Evolutionary conservation across 2,113 vertebrate species (phyloP), one percentile per base, ranked within the genome.

Genomic region (Calcarius ornatus): DNA sequence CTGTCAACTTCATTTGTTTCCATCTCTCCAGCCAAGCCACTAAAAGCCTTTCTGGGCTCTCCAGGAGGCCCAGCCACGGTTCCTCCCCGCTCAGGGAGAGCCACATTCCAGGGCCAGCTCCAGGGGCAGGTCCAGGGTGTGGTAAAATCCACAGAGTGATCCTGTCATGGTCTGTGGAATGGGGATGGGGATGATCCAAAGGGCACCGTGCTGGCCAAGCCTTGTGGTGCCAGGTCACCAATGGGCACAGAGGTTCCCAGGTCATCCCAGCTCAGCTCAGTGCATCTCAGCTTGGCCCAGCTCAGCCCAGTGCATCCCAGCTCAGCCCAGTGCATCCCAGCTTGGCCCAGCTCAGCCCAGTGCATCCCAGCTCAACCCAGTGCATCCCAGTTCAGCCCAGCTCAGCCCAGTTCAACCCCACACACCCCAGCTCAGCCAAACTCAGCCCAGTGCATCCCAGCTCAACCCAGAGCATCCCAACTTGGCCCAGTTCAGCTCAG

Each of bases 1-100:
- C 88, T 30, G 33, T 95, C 95, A 92, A 13, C 33, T 95, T 84
- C 92, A 84, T 95, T 95, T 93, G 53, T 92, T 97, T 92, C 93
- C 88, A 95, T 96, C 81, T 54, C 82, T 92, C 61, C 72, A 75
- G 72, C 76, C 64, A 5, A 81, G 81, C 53, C 27, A 9, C 91
- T 87, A 82, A 94, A 93, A 91, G 86, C 86, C 88, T 92, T 56
- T 15, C 63, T 2, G 4, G 57, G 48, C 77, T 28, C 25, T 7
- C 50, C 2, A 1, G 35, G 56, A 11, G 42, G 68, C 47, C 50
- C 4, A 1, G 35, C 18, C 20, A 1, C 1, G 33, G 22, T 7
- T 57, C 35, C 82, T 77, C 37, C 45, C 2, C 5, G 21, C 12
- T 10, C 0, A 0, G 61, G 65, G 64, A 70, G 15, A 21, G 65